phyloP scores from a whole-genome alignment of 2,888 invertebrate species.

The Trichogramma dendrolimi region DNA sequence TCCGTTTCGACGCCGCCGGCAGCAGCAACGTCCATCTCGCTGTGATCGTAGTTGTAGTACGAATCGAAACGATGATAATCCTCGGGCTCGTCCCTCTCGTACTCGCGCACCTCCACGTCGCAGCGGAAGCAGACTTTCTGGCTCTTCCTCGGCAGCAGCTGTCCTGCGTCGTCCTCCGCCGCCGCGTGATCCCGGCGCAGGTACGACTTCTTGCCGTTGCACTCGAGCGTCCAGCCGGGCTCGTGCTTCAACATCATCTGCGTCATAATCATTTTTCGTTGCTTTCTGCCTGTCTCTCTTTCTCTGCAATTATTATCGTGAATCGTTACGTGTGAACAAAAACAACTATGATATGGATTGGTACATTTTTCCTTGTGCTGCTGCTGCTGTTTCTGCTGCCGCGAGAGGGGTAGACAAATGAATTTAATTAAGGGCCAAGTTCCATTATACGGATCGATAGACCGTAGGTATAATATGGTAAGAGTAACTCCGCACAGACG shows the following conservation, averaged over 20 bases:
- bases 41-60: conserved; percentile 31
- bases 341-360: too few relatives aligned
- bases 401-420: too few relatives aligned
- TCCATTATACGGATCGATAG: too few relatives aligned
- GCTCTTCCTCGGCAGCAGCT: conserved; percentile 38
- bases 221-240: conserved; percentile 49
- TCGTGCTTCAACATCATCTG: conserved; percentile 47
- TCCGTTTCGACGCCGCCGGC: conserved; percentile 26
- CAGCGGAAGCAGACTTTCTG: conserved; percentile 56
- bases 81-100: conserved; percentile 49
- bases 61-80: conserved; percentile 5
- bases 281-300: neutral
- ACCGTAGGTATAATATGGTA: too few relatives aligned
- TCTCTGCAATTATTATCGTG: neutral
- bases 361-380: too few relatives aligned
- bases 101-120: conserved; percentile 58
- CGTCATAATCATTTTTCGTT: conserved; percentile 34
- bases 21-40: conserved; percentile 42
- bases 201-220: conserved; percentile 46
- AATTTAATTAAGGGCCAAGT: too few relatives aligned
- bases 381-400: too few relatives aligned
- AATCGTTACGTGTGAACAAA: too few relatives aligned
- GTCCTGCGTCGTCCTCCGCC: too few relatives aligned
- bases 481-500: too few relatives aligned
- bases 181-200: conserved; percentile 42